phyloP scores from a whole-genome alignment of 2,888 invertebrate genomes.

The Cordilura impudica region DNA sequence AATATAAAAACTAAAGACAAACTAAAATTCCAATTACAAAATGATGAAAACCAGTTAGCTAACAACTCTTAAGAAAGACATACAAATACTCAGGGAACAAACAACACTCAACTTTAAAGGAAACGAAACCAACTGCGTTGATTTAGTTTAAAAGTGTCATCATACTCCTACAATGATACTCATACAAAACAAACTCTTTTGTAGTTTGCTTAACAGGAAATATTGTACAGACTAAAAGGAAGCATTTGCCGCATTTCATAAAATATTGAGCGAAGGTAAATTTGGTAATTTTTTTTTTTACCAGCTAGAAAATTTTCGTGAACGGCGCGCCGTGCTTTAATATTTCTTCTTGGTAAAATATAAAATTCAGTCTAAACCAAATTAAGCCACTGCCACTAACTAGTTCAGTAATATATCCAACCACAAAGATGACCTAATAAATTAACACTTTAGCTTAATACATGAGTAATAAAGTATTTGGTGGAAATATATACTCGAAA shows the following conservation, averaged over 20 bases:
- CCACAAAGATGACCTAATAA: slow-evolving; percentile 21
- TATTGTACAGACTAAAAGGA: slow-evolving; percentile 3
- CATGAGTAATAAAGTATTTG: background rate
- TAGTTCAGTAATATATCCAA: background rate
- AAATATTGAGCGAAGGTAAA: background rate
- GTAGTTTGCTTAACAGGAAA: background rate
- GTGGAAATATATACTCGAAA: background rate
- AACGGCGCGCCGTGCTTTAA: slow-evolving; percentile 35
- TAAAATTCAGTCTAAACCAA: background rate
- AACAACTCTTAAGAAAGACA: background rate
- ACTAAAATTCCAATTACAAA: background rate
- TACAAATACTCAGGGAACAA: background rate
- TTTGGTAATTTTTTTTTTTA: no score
- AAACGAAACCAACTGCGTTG: slow-evolving; percentile 33
- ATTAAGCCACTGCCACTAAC: background rate
- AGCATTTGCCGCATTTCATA: slow-evolving; percentile 11
- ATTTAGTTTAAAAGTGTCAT: slow-evolving; percentile 36
- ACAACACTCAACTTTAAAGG: slow-evolving; percentile 18
- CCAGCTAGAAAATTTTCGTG: slow-evolving; percentile 14
- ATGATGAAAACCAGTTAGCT: background rate
- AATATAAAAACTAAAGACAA: no score
- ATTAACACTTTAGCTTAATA: background rate
- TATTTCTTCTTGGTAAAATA: slow-evolving; percentile 1
- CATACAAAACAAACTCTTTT: background rate
- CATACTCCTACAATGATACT: slow-evolving; percentile 9